Evolutionary conservation across 2,113 vertebrate species (phyloP).

Genomic region (Plecotus auritus): DNA sequence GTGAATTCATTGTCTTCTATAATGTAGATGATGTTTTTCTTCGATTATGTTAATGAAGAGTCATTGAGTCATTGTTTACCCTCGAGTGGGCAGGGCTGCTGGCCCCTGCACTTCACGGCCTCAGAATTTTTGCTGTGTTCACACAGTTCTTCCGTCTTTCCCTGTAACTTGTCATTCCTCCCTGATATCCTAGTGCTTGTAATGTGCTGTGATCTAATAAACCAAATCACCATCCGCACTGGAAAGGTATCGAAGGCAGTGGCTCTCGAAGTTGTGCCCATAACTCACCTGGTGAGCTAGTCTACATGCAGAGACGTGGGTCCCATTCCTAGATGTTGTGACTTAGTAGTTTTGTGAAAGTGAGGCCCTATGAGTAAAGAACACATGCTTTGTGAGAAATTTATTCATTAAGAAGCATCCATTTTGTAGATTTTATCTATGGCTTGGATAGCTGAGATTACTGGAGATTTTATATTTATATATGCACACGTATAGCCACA

Average conservation of each 20-base stretch:
- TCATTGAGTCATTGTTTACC: not conserved
- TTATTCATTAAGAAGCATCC: not conserved
- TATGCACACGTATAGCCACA: not conserved
- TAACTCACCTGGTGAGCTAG: not conserved
- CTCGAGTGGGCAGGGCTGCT: not conserved
- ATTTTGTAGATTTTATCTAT: not conserved
- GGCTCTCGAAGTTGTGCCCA: not conserved
- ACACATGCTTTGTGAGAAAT: not conserved
- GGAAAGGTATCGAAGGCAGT: not conserved
- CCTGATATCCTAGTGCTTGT: not conserved
- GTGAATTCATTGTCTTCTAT: not conserved
- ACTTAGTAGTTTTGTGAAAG: not conserved
- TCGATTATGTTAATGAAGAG: not conserved
- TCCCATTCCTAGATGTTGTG: not conserved
- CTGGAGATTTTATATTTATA: not conserved
- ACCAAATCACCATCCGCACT: not conserved
- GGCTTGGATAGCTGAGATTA: not conserved
- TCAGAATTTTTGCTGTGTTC: not conserved
- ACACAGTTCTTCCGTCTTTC: not conserved
- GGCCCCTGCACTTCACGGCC: not conserved
- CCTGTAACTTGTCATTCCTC: not conserved
- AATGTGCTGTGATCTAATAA: not conserved
- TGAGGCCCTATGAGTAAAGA: not conserved
- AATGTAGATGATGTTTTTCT: not conserved
- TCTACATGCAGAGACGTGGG: not conserved